Conservation (phyloP, 2,888 invertebrate species). For the Pecten maximus region DNA sequence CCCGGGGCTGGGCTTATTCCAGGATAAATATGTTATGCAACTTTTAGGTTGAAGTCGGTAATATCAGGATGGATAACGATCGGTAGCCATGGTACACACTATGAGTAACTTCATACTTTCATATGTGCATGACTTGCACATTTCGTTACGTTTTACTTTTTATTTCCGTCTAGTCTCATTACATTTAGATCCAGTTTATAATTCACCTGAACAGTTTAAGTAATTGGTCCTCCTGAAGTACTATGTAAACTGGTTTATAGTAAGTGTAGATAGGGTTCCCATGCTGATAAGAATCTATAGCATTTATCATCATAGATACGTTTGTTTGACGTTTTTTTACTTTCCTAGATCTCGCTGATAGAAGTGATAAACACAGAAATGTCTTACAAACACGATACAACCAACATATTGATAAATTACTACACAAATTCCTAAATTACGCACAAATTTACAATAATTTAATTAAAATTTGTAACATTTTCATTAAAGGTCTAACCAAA, state of each 20-base stretch:
- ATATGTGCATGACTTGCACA: slow-evolving; percentile 1
- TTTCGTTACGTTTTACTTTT: not conserved
- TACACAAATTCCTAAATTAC: not conserved
- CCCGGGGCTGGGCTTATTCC: too few species aligned
- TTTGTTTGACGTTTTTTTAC: not conserved
- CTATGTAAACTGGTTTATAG: not conserved
- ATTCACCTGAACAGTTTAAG: not conserved
- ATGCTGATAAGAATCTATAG: not conserved
- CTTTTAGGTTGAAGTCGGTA: not conserved
- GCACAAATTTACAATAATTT: not conserved
- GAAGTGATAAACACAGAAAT: not conserved
- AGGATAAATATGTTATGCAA: too few species aligned
- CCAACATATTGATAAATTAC: not conserved
- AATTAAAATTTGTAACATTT: not conserved
- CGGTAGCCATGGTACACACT: not conserved
- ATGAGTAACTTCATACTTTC: not conserved
- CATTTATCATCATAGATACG: not conserved
- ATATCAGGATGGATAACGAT: not conserved
- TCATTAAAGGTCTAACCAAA: not conserved
- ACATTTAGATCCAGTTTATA: not conserved
- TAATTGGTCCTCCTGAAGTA: not conserved
- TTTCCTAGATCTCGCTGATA: not conserved
- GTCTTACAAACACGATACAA: not conserved
- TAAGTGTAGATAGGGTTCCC: not conserved
- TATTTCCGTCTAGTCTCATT: not conserved